A percentile compares a stretch with the other conserved stretches of the same genome.
Evolutionary conservation across 2,797 vertebrate species (phyloP).

Genomic region (Leptoclinus maculatus): DNA sequence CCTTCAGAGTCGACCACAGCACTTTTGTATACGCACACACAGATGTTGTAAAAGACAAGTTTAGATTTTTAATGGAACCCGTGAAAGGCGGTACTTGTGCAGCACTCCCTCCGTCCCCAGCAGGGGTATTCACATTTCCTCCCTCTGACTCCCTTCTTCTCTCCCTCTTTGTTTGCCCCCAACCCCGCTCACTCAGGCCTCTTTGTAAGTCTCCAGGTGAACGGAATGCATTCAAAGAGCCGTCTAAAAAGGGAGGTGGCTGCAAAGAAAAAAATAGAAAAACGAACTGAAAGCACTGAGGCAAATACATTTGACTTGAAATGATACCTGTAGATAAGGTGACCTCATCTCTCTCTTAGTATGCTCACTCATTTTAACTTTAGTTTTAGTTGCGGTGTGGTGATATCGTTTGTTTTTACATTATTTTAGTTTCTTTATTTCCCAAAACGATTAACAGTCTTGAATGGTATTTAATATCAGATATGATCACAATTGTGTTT

Average conservation of each 20-base stretch:
- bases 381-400: neutral
- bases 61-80: constrained; percentile 52
- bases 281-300: constrained; percentile 16
- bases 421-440: constrained; percentile 19
- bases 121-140: constrained; percentile 40
- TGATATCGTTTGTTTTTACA: constrained; percentile 20
- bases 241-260: constrained; percentile 19
- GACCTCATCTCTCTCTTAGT: constrained; percentile 2
- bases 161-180: constrained; percentile 38
- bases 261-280: constrained; percentile 10
- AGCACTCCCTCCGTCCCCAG: constrained; percentile 25
- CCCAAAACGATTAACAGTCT: constrained; percentile 21
- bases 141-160: constrained; percentile 27
- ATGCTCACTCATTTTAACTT: no score
- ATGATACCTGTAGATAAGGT: constrained; percentile 18
- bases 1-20: constrained; percentile 18
- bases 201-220: constrained; percentile 50
- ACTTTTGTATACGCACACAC: constrained; percentile 40
- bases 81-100: constrained; percentile 40
- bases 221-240: constrained; percentile 40
- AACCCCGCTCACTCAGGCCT: neutral
- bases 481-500: constrained; percentile 42
- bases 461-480: constrained; percentile 37
- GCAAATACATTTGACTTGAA: constrained; percentile 23
- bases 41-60: constrained; percentile 48